These are phyloP conservation scores for Seriola quinqueradiata DNA, from an alignment of 2,113 vertebrate species.

Conservation along the genomic window DNA sequence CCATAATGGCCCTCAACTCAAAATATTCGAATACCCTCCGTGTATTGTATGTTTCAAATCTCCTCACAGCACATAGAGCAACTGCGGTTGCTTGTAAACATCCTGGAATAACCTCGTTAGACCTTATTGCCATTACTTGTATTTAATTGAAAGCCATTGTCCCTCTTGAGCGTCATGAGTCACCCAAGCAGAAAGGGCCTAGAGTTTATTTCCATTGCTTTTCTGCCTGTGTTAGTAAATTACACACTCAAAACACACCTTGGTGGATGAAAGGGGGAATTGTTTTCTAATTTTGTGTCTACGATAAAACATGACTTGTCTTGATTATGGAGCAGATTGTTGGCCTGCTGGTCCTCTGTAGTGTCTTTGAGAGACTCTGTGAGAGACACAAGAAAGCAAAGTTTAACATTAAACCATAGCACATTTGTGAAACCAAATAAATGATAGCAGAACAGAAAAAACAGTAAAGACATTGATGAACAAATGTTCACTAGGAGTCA, in stretches of 20 bases:
- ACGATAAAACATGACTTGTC: constrained; percentile 15
- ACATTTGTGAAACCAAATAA: neutral
- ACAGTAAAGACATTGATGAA: neutral
- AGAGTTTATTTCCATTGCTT: constrained; percentile 27
- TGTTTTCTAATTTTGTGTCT: constrained; percentile 8
- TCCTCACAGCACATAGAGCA: neutral
- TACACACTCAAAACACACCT: constrained; percentile 40
- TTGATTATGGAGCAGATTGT: constrained; percentile 6
- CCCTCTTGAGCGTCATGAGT: constrained; percentile 50
- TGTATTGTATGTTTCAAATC: neutral
- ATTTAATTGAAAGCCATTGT: constrained; percentile 60
- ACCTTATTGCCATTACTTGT: constrained; percentile 32
- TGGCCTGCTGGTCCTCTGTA: neutral
- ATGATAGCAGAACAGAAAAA: neutral
- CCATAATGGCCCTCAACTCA: too few species aligned
- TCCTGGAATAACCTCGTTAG: constrained; percentile 37
- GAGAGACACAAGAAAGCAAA: neutral
- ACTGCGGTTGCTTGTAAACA: constrained; percentile 15
- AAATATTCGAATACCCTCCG: neutral
- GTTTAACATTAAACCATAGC: too few species aligned
- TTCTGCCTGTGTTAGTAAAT: constrained; percentile 25
- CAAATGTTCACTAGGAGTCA: too few species aligned
- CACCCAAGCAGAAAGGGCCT: constrained; percentile 22
- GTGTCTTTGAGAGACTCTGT: neutral
- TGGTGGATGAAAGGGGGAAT: neutral